Evolutionary conservation across 2,113 vertebrate genomes (phyloP).

Genomic region (Pterocles gutturalis): DNA sequence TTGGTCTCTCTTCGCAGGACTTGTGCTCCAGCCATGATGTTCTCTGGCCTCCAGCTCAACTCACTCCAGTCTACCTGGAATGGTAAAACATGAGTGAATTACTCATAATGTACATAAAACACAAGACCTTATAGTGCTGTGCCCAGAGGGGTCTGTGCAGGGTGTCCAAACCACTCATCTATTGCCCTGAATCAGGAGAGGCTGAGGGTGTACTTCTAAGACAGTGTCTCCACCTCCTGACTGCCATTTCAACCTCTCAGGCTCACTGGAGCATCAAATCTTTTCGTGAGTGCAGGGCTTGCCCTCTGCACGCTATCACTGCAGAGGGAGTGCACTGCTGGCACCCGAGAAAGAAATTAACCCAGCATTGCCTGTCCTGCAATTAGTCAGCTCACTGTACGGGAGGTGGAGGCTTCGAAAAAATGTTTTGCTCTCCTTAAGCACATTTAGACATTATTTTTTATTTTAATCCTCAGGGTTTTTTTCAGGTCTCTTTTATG

Average conservation of each 20-base stretch:
- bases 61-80: not conserved
- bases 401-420: not conserved
- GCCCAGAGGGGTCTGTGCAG: not conserved
- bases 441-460: not conserved
- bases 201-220: not conserved
- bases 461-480: not conserved
- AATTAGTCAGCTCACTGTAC: not conserved
- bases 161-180: not conserved
- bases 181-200: not conserved
- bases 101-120: not conserved
- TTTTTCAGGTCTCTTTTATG: not conserved
- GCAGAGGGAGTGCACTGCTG: not conserved
- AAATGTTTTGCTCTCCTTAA: not conserved
- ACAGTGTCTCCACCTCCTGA: not conserved
- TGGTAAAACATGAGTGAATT: not conserved
- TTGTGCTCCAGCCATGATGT: not conserved
- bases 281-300: not conserved
- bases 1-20: not conserved
- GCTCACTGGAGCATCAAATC: constrained; percentile 38
- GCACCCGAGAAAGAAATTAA: not conserved
- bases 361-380: not conserved
- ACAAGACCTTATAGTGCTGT: not conserved
- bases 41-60: not conserved
- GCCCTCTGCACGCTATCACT: constrained; percentile 36
- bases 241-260: not conserved